Evolutionary conservation across 2,888 invertebrate species (phyloP), one percentile per base, ranked within the genome.

Genomic region (Andrena praecox): DNA sequence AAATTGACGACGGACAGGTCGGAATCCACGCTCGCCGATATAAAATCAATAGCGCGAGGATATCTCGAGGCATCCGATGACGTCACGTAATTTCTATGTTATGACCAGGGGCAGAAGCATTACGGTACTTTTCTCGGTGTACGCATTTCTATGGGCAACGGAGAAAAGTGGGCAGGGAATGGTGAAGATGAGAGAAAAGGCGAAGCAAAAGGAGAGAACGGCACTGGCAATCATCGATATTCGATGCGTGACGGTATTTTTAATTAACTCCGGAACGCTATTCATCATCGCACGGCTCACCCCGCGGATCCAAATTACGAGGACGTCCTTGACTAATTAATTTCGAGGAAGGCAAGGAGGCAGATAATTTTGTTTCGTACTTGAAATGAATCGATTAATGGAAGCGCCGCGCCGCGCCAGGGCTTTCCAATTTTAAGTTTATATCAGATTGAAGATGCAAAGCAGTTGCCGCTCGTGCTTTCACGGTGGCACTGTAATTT

Each of bases 231-330:
- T 90, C 89, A 88, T 89, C 88, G 90, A 91, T 91, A 91, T 90
- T 86, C 85, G 87, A 87, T 79, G 79, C 90, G 91, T 91, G 91
- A 91, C 87, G 90, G 91, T 89, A 91, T 92, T 91, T 91, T 91
- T 91, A 90, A 92, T 91, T 91, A 91, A 89, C 85, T 76, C 31
- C 64, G 67, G 75, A 67, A 70, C 63, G 83, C 85, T 81, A 86
- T 88, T 86, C 83, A 78, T 85, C 88, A 85, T 80, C 75, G 52
- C 29, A 31, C 60, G 62, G 33, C 72, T 75, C 48, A 16, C 48
- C 7, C 52, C 24, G 29, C 52, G 67, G 72, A 79, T 66, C 71
- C 62, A 27, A 68, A 73, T 77, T 68, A 68, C 70, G 62, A 27
- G 62, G 35, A 60, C 82, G 82, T 83, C 70, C 75, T 85, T 80